phyloP scores from a whole-genome alignment of 2,797 vertebrate genomes.

The Chlorospingus semifuscus region DNA sequence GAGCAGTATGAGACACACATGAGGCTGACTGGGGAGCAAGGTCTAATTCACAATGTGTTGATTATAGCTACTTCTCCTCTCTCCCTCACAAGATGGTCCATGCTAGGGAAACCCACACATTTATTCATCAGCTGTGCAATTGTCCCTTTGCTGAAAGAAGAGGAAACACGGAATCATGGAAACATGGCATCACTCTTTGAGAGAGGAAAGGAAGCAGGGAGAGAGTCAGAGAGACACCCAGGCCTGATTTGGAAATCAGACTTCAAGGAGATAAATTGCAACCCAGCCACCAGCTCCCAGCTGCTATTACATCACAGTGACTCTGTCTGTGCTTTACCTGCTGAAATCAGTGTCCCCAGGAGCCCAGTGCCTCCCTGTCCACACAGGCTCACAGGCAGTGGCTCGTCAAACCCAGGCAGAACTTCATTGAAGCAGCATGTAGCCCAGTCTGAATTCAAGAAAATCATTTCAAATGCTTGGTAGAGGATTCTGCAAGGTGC shows the following conservation, averaged over 20 bases:
- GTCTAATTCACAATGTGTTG: background rate
- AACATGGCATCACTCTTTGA: background rate
- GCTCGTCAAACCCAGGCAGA: background rate
- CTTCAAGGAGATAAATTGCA: background rate
- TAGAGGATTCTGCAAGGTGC: background rate
- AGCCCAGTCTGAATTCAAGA: background rate
- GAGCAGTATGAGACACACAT: background rate
- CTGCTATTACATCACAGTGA: background rate
- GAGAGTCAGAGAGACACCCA: background rate
- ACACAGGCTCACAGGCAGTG: accelerated
- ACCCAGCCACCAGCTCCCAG: background rate
- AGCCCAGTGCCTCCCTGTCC: accelerated
- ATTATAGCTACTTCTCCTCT: background rate
- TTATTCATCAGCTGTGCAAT: background rate
- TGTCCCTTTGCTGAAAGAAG: background rate
- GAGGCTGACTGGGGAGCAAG: background rate
- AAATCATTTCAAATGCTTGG: accelerated
- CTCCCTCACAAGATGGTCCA: background rate
- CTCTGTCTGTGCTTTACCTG: background rate
- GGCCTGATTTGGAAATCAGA: background rate
- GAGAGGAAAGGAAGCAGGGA: background rate
- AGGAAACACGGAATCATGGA: background rate
- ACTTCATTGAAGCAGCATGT: accelerated
- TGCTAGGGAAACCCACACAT: background rate
- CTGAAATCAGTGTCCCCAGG: background rate